Base-by-base conservation (phyloP, 2,888 invertebrate genomes). In the Parnassius orleans region DNA sequence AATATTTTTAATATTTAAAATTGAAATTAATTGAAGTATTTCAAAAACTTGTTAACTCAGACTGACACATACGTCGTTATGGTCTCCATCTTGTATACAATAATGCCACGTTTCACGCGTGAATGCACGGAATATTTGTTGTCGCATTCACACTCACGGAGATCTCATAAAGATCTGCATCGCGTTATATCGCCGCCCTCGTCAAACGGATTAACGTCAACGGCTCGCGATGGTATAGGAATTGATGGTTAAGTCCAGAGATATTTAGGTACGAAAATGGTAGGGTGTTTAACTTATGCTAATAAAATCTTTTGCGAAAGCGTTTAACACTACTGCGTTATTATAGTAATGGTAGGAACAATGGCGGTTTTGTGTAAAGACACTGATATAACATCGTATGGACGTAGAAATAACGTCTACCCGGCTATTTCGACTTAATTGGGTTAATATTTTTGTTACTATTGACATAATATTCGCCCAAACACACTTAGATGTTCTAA, bases 51-150 rank as follows among this genome's bases (percentile, higher is more conserved):
- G 9, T 48, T 14, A 11, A 46, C 3, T 46, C n/a, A 48, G 14
- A 48, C 14, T 14, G 53, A 54, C 67, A 73, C 84, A 82, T 90
- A 86, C 81, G 83, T 69, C 85, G 69, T 80, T 89, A 74, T 79
- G 75, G 80, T 71, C 71, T 74, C 71, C 64, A 68, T 60, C 65
- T 69, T 69, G 71, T 71, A 72, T 79, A 80, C 83, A 80, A 86
- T 86, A 88, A 89, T 86, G 86, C 85, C 83, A 79, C 79, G 78
- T 86, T 90, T 83, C 64, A 89, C 87, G 90, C 89, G 85, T 89
- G 89, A 87, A 77, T 88, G 83, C 84, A 84, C 88, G 86, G 80
- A 90, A 86, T 79, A 86, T 90, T 85, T 82, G 87, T 82, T 78
- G 80, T 89, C 90, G 78, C 86, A 75, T 80, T 90, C 86, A 75